phyloP scores from a whole-genome alignment of 2,113 vertebrate species.

The Nannospalax galili region DNA sequence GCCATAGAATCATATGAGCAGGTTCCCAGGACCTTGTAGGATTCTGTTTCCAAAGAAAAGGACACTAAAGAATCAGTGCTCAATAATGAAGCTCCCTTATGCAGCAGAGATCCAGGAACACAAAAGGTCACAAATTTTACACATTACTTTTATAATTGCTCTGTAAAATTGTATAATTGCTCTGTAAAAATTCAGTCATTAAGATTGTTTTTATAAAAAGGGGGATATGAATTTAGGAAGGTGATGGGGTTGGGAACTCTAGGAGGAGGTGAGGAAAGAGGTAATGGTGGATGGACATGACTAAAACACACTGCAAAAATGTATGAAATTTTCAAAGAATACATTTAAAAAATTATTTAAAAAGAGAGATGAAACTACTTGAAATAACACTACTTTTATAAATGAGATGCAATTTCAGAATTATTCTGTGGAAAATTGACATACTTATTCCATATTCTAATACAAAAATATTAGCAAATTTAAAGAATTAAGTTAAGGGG shows the following conservation, averaged over 20 bases:
- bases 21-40: too few species aligned
- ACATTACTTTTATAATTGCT: not conserved
- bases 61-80: too few species aligned
- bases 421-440: not conserved
- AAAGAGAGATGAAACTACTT: not conserved
- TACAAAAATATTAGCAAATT: not conserved
- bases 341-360: not conserved
- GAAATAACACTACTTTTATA: constrained; percentile 10
- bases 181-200: not conserved
- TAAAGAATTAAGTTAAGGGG: too few species aligned
- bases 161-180: too few species aligned
- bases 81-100: too few species aligned
- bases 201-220: not conserved
- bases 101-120: too few species aligned
- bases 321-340: not conserved
- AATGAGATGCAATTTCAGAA: not conserved
- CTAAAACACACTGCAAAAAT: not conserved
- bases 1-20: too few species aligned
- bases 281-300: not conserved
- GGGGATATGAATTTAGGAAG: not conserved
- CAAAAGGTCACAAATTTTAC: too few species aligned
- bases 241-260: not conserved
- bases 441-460: not conserved
- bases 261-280: not conserved
- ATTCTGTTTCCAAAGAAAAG: too few species aligned